A percentile compares a stretch with the other conserved stretches of the same genome.
Conservation (phyloP, 2,888 invertebrate species). For the Trichogramma dendrolimi region DNA sequence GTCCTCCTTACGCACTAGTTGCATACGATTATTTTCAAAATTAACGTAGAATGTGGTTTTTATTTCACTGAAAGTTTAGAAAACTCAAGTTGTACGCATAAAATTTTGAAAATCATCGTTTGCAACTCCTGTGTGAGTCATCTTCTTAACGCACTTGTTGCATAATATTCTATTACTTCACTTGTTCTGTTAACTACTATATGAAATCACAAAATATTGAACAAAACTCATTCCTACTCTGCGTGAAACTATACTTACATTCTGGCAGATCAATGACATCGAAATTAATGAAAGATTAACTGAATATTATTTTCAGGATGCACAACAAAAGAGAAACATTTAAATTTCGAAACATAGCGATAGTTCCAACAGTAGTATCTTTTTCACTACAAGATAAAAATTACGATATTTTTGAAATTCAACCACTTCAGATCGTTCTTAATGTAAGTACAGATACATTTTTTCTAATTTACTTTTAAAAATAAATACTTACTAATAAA, state of each 20-base stretch:
- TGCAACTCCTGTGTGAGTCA: not conserved
- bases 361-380: conserved; percentile 53
- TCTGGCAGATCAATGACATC: not conserved
- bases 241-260: not conserved
- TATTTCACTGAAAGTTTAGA: too few relatives aligned
- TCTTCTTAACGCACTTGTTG: too few relatives aligned
- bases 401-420: conserved; percentile 52
- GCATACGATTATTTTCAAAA: too few relatives aligned
- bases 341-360: conserved; percentile 57
- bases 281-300: not conserved
- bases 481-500: not conserved
- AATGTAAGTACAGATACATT: conserved; percentile 28
- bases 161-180: too few relatives aligned
- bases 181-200: too few relatives aligned
- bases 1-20: too few relatives aligned
- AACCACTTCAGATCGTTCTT: conserved; percentile 44
- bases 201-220: not conserved
- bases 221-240: not conserved
- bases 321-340: conserved; percentile 40
- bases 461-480: not conserved
- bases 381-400: conserved; percentile 53
- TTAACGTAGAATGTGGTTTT: too few relatives aligned
- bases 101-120: not conserved
- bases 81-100: not conserved
- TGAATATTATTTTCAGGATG: not conserved